Conservation (phyloP, 2,888 invertebrate genomes). For the Tenthredo mesomela region DNA sequence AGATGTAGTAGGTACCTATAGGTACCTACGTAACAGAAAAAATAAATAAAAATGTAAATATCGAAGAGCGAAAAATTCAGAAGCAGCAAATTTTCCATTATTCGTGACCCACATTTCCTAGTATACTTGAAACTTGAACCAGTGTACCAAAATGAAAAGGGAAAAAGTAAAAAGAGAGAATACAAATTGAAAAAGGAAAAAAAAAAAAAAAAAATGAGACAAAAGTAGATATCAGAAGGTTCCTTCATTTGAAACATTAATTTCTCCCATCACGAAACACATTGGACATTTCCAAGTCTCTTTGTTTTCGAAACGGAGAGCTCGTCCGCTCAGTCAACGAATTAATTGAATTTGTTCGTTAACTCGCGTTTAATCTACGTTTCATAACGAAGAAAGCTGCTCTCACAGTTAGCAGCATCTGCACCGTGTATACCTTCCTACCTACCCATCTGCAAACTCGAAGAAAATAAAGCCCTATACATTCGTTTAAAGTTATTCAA, state of each 20-base stretch:
- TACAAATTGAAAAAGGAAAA: not conserved
- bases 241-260: conserved; percentile 23
- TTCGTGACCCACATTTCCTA: conserved; percentile 29
- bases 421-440: not conserved
- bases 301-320: conserved; percentile 9
- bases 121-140: not conserved
- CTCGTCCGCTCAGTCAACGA: conserved; percentile 27
- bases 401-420: conserved; percentile 9
- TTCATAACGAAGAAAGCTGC: conserved; percentile 16
- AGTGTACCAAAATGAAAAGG: not conserved
- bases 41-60: conserved; percentile 33
- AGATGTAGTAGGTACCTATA: not conserved
- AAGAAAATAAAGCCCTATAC: conserved; percentile 17
- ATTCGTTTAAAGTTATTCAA: conserved; percentile 16
- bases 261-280: not conserved
- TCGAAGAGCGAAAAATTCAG: not conserved
- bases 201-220: not conserved
- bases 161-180: not conserved
- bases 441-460: not conserved
- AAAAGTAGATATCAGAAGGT: not conserved
- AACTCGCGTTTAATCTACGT: conserved; percentile 37
- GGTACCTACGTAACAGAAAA: not conserved
- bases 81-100: conserved; percentile 36
- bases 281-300: conserved; percentile 14
- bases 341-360: conserved; percentile 36